Evolutionary conservation across 37 sponge, comb jelly and placozoan genomes (phyloP).

Genomic region (Lycopodina hypogea): DNA sequence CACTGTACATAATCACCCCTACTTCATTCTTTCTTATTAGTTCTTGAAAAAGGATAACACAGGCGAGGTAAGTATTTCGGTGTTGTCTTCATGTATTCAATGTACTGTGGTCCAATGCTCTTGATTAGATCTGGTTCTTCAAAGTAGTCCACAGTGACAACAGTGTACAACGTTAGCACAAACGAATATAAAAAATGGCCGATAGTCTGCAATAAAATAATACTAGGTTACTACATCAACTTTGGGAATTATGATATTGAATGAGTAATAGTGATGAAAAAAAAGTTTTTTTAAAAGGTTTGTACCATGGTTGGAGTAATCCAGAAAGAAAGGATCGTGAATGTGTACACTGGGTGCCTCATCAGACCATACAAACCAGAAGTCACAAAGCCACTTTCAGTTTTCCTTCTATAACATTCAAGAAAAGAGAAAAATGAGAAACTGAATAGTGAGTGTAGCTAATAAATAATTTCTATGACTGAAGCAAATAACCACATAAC

Average conservation of each 20-base stretch:
- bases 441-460: too few relatives aligned
- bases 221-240: background rate
- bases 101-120: conserved; percentile 33
- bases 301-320: conserved; percentile 50
- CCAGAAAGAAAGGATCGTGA: conserved; percentile 21
- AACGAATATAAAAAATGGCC: conserved; percentile 23
- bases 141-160: conserved; percentile 17
- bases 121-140: conserved; percentile 59
- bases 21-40: background rate
- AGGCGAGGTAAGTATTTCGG: conserved; percentile 41
- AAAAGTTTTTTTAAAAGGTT: background rate
- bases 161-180: conserved; percentile 24
- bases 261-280: background rate
- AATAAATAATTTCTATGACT: background rate
- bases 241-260: background rate
- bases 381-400: background rate
- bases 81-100: conserved; percentile 49
- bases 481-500: background rate
- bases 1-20: background rate
- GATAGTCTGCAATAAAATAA: conserved; percentile 11
- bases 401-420: background rate
- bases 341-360: conserved; percentile 36
- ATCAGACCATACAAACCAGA: conserved; percentile 30
- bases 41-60: background rate
- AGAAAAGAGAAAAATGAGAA: too few relatives aligned